Base-by-base conservation (phyloP, 2,113 vertebrate genomes). In the Larimichthys polyactis region DNA sequence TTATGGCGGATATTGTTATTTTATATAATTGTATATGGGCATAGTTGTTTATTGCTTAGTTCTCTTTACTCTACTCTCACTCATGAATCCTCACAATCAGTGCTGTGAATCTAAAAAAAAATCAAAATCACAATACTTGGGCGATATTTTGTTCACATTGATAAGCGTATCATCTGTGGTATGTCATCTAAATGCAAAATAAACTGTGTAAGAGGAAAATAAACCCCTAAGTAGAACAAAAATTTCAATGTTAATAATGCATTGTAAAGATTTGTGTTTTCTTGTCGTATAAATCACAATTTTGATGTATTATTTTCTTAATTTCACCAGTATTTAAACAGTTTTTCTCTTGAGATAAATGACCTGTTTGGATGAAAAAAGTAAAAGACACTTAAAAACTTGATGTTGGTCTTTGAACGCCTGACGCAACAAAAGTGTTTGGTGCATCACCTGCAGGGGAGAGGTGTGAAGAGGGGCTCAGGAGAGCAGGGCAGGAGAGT, bases 1-100 rank as follows among this genome's bases (percentile, higher is more conserved):
- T 57, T 63, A 57, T 2, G 29, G 15, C 10, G n/a, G 15, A 69
- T 11, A 57, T 77, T 32, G 68, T 75, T 51, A 11, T 66, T 49
- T 3, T 22, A 20, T 54, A 17, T 43, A 22, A 32, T 22, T 70
- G 20, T 55, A 58, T 7, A 71, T 68, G 16, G 43, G 49, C n/a
- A 15, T 19, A 43, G 43, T 49, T 71, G 51, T 71, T 73, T 71
- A n/a, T 19, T 27, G 11, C 0, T 51, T 54, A 22, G 14, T 22
- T 2, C 1, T 49, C 15, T 46, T 58, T 6, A 44, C 15, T 36
- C 11, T n/a, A 11, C 14, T 4, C 11, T 24, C 49, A 57, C 2
- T 20, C 40, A 51, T 60, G 14, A 79, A 66, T 54, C 7, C 10
- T 59, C 60, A 51, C 10, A 4, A 17, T 5, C n/a, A 10, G 19